Base-by-base conservation (phyloP, 2,113 vertebrate genomes). In the Zosterops japonicus region DNA sequence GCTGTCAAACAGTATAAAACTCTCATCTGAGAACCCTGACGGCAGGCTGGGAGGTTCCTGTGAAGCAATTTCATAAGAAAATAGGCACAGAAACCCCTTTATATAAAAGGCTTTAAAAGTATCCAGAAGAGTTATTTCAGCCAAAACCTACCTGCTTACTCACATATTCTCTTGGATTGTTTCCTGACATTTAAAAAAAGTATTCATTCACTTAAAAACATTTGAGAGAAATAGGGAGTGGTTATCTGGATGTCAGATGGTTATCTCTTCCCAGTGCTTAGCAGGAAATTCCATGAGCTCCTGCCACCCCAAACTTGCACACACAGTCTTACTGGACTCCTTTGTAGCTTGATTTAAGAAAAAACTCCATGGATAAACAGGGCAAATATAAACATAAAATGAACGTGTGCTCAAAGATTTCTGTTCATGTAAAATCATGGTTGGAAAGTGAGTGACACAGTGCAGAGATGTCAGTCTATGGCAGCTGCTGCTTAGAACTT, bases 251-350 rank as follows among this genome's bases (percentile, higher is more conserved):
- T 49, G 13, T 95, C 91, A 93, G 83, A 93, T 91, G 77, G 87
- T 87, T 95, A 70, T 91, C 81, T 91, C 42, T 91, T 89, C 81
- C 57, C 35, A 92, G 46, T 0, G 0, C 52, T 71, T 2, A 1
- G 55, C 89, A 95, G 91, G 91, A 96, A 95, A 96, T 97, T 96
- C 91, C 89, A 89, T 4, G 6, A 91, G 74, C 49, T 89, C 57
- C 55, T 14, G 3, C 44, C 24, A 75, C 57, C 36, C 60, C 11
- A 17, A 84, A 94, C 74, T 57, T 64, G 25, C 2, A 4, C 3
- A 6, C 29, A 33, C 12, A 9, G 33, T 36, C 47, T 87, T 90
- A 61, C 22, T 64, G 44, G 56, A 52, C 61, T 79, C n/a, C 24
- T 42, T 69, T 64, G 77, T 61, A 89, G 19, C 29, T 75, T 68